Base-by-base conservation (phyloP, 2,113 vertebrate genomes). In the Pomatostomus ruficeps region DNA sequence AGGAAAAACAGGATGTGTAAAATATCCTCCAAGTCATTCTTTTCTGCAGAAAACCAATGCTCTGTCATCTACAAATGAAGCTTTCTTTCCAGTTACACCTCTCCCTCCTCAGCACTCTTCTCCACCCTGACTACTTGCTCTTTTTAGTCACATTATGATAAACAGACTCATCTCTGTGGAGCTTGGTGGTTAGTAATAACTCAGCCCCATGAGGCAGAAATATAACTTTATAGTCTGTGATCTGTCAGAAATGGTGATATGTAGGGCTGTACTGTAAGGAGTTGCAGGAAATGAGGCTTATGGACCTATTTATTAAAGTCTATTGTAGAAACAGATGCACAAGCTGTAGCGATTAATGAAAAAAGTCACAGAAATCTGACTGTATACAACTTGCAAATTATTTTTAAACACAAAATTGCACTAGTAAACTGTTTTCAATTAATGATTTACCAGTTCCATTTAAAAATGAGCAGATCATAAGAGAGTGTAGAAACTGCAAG, bases 231-330 rank as follows among this genome's bases (percentile, higher is more conserved):
- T 38, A 86, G 68, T 43, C 68, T 57, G 80, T 75, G 70, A 93
- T 93, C 73, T 91, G 36, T 92, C 84, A 92, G 46, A 92, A 95
- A 80, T 79, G 94, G 73, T 91, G 94, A 93, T 89, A 75, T 35
- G 65, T 71, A 86, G 65, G 68, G 54, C 72, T 78, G 51, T 76
- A 46, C 55, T 67, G 11, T 75, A 92, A 83, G 72, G 61, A 78
- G 65, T 75, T 89, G 73, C 72, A 96, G 86, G 94, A 93, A 95
- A 93, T 91, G 76, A 1, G 23, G 61, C 65, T 92, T 81, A 84
- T 3, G 31, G 87, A 45, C 40, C 40, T 51, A 71, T 82, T 89
- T 88, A 89, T 78, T 95, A 75, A 92, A 82, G 85, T 72, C 52
- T 71, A 8, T 72, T 87, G 80, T 68, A 89, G 88, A 80, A 88